Conservation (phyloP, 2,113 vertebrate genomes). For the Platichthys flesus region DNA sequence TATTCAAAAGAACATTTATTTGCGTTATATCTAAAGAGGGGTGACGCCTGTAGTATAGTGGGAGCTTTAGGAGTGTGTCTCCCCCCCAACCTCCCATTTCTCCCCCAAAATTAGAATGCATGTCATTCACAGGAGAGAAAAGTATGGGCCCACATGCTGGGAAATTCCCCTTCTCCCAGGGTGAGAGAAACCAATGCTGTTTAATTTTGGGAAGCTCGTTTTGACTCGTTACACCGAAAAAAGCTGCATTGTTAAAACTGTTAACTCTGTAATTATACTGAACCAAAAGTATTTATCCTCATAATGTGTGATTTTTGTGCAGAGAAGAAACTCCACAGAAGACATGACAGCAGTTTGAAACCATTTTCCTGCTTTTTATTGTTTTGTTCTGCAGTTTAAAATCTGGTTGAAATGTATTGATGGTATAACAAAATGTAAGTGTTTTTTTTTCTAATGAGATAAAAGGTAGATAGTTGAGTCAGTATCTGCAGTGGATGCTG, state of each 20-base stretch:
- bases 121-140: constrained; percentile 79
- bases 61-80: constrained; percentile 18
- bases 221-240: constrained; percentile 46
- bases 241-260: constrained; percentile 43
- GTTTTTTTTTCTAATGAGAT: no score
- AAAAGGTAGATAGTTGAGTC: constrained; percentile 31
- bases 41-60: constrained; percentile 26
- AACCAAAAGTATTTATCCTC: background rate
- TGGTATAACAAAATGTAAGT: background rate
- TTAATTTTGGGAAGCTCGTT: constrained; percentile 71
- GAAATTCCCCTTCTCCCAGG: constrained; percentile 77
- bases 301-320: background rate
- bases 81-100: constrained; percentile 59
- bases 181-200: constrained; percentile 67
- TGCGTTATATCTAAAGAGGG: constrained; percentile 25
- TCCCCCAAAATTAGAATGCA: constrained; percentile 79
- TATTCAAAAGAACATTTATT: constrained; percentile 3
- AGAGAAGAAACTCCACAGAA: background rate
- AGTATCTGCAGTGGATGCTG: constrained; percentile 58
- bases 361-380: background rate
- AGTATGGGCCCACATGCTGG: constrained; percentile 79
- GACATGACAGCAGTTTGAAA: constrained; percentile 4
- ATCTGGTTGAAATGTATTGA: background rate
- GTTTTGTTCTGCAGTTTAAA: background rate
- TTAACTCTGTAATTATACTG: background rate